phyloP scores from a whole-genome alignment of 2,113 vertebrate species.

The Aegithalos caudatus region DNA sequence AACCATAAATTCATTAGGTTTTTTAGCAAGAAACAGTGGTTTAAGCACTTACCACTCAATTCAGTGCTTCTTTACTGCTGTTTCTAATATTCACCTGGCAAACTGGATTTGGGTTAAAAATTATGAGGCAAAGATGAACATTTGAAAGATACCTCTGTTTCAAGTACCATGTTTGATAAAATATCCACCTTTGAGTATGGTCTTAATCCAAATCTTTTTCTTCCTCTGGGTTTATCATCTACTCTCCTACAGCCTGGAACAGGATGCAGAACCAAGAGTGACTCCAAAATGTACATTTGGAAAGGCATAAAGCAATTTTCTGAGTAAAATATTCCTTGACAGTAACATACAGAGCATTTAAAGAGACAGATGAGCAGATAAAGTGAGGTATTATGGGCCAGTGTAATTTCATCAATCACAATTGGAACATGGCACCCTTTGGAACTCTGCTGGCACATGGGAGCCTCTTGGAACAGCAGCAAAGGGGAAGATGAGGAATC shows the following conservation, averaged over 20 bases:
- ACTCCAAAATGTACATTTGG: neutral
- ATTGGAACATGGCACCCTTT: neutral
- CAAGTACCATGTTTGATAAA: neutral
- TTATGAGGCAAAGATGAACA: neutral
- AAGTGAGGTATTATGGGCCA: neutral
- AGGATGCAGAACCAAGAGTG: neutral
- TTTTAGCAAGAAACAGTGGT: neutral
- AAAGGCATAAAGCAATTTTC: neutral
- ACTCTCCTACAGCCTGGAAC: neutral
- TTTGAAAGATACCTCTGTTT: neutral
- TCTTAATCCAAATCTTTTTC: neutral
- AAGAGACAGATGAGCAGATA: slow-evolving; percentile 25
- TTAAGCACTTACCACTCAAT: neutral
- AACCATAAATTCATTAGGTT: neutral
- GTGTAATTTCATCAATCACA: slow-evolving; percentile 4
- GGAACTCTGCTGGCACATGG: neutral
- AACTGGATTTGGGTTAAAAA: neutral
- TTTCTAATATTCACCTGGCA: neutral
- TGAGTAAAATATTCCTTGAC: neutral
- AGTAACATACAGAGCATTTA: neutral
- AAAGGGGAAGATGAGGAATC: neutral
- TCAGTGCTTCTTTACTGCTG: neutral
- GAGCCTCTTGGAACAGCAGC: neutral
- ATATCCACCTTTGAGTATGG: neutral
- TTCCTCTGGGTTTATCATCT: neutral